A percentile compares a stretch with the other conserved stretches of the same genome.
phyloP scores from a whole-genome alignment of 2,797 vertebrate genomes.

The Heterohyrax brucei region DNA sequence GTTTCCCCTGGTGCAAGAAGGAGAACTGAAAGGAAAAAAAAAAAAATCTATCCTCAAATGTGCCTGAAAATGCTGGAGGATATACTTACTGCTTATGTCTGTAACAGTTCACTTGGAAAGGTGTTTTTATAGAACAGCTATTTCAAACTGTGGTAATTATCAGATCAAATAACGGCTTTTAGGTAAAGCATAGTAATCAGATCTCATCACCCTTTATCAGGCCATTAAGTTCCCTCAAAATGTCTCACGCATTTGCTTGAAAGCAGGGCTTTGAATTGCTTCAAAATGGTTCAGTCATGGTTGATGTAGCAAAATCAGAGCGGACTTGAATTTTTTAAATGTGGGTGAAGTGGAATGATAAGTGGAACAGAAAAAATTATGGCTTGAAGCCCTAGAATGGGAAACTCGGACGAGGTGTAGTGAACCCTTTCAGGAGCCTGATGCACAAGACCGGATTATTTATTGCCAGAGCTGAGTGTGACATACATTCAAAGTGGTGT shows the following conservation, averaged over 20 bases:
- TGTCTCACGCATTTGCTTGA: slow-evolving; percentile 11
- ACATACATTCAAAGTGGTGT: too few relatives aligned
- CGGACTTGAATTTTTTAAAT: too few relatives aligned
- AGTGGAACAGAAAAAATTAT: too few relatives aligned
- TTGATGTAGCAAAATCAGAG: too few relatives aligned
- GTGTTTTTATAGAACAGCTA: slow-evolving; percentile 4
- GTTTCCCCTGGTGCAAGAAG: slow-evolving; percentile 7
- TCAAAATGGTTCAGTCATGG: too few relatives aligned
- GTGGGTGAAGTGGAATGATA: too few relatives aligned
- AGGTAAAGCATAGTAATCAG: slow-evolving; percentile 30
- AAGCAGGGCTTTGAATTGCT: not conserved
- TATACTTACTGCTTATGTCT: not conserved
- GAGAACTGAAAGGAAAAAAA: slow-evolving; percentile 38
- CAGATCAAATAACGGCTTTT: slow-evolving; percentile 53
- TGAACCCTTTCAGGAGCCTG: too few relatives aligned
- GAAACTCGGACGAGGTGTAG: too few relatives aligned
- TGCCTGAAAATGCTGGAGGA: slow-evolving; percentile 32
- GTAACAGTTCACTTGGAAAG: not conserved
- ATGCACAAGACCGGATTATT: too few relatives aligned
- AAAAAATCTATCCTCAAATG: slow-evolving; percentile 10
- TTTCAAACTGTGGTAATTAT: slow-evolving; percentile 61
- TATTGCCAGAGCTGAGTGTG: too few relatives aligned
- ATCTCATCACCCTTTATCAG: slow-evolving; percentile 35
- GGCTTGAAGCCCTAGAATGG: too few relatives aligned
- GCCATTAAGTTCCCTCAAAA: slow-evolving; percentile 16